Conservation (phyloP, 2,888 invertebrate genomes). For the Lissonota sp. region DNA sequence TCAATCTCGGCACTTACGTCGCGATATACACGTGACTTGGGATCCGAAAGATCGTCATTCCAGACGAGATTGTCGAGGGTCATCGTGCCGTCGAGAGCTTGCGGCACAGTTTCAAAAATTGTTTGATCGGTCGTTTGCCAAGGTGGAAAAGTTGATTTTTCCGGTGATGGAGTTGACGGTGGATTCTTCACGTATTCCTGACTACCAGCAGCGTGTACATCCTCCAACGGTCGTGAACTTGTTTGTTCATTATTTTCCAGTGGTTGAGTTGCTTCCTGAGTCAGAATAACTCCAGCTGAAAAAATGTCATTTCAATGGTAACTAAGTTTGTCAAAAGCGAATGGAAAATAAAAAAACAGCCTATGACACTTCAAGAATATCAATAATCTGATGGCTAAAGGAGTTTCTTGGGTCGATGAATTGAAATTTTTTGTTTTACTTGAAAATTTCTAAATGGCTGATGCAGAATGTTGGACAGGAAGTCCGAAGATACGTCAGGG, state of each 20-base stretch:
- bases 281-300: conserved; percentile 89
- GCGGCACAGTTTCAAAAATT: conserved; percentile 86
- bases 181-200: conserved; percentile 80
- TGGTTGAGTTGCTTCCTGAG: conserved; percentile 86
- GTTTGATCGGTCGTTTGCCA: conserved; percentile 81
- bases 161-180: conserved; percentile 80
- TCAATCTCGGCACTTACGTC: conserved; percentile 87
- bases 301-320: conserved; percentile 63
- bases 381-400: too few relatives aligned
- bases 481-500: too few relatives aligned
- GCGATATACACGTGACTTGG: conserved; percentile 87
- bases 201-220: conserved; percentile 84
- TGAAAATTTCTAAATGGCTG: too few relatives aligned
- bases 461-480: too few relatives aligned
- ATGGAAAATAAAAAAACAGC: too few relatives aligned
- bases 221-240: conserved; percentile 87
- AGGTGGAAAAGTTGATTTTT: conserved; percentile 76
- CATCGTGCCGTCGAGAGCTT: conserved; percentile 89
- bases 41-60: conserved; percentile 86
- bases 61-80: conserved; percentile 88
- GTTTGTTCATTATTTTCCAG: conserved; percentile 75
- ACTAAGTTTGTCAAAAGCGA: too few relatives aligned
- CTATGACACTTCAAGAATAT: too few relatives aligned
- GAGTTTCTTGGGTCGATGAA: too few relatives aligned
- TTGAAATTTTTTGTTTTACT: too few relatives aligned